These are phyloP conservation scores for Camponotus vicinus DNA, from an alignment of 1,140 invertebrate genomes.

Conservation along the genomic window DNA sequence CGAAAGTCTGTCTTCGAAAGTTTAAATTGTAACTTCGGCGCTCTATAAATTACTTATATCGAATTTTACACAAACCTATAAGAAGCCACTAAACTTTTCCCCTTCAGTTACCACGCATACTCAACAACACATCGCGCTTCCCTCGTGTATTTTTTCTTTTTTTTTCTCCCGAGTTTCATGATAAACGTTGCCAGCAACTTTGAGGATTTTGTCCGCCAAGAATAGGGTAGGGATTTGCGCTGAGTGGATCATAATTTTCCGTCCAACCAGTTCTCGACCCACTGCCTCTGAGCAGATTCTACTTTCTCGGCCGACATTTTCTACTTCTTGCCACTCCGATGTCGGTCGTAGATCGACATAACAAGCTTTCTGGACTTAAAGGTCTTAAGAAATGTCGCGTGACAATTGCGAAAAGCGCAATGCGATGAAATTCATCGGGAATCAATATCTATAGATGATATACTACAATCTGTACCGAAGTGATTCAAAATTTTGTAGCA, in stretches of 20 bases:
- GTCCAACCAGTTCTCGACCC: constrained; percentile 47
- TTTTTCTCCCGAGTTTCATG: constrained; percentile 20
- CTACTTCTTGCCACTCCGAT: constrained; percentile 13
- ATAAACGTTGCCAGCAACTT: constrained; percentile 64
- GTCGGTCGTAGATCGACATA: constrained; percentile 55
- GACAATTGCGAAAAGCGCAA: constrained; percentile 40
- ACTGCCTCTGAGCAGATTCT: constrained; percentile 33
- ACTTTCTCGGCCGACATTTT: constrained; percentile 33
- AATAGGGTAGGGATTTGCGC: constrained; percentile 58
- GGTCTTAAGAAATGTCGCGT: constrained; percentile 48
- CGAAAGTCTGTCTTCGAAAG: neutral
- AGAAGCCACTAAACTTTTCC: constrained; percentile 35
- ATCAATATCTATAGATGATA: constrained; percentile 30
- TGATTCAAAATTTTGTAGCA: neutral
- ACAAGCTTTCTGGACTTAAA: constrained; percentile 65
- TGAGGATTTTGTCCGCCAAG: constrained; percentile 43
- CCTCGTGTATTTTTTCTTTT: constrained; percentile 20
- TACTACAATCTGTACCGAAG: neutral
- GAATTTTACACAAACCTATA: constrained; percentile 33
- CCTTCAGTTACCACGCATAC: neutral
- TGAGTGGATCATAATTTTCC: constrained; percentile 70
- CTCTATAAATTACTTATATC: constrained; percentile 34
- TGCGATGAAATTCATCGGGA: constrained; percentile 50
- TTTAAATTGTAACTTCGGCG: constrained; percentile 26
- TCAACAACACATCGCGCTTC: constrained; percentile 21